Evolutionary conservation across 2,888 invertebrate genomes (phyloP).

Genomic region (Lepeophtheirus nordmannii): DNA sequence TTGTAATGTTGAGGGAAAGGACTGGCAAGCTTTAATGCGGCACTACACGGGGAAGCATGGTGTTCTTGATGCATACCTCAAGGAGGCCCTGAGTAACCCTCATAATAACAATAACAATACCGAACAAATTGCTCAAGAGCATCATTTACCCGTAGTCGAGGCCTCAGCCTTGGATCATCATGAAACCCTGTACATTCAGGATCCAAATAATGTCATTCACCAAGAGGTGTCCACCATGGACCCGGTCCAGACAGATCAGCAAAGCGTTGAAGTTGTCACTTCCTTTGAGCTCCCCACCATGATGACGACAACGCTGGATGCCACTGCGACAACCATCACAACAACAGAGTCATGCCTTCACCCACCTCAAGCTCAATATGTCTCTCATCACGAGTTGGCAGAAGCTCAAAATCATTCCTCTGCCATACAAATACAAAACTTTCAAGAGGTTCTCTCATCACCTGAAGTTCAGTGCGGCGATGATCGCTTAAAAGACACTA

Average conservation of each 20-base stretch:
- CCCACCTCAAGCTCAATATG: not conserved
- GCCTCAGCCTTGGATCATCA: not conserved
- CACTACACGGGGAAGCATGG: slow-evolving; percentile 24
- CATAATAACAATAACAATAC: not conserved
- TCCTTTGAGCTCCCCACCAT: slow-evolving; percentile 1
- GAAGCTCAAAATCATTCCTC: not conserved
- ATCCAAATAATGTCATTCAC: slow-evolving; percentile 4
- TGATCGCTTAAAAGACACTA: not conserved
- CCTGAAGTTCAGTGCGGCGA: no score
- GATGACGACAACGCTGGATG: not conserved
- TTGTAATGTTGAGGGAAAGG: slow-evolving; percentile 17
- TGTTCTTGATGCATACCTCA: slow-evolving; percentile 19
- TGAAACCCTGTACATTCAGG: not conserved
- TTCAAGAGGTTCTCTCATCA: not conserved
- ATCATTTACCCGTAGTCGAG: not conserved
- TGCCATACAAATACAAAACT: not conserved
- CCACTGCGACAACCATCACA: not conserved
- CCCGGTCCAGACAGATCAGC: not conserved
- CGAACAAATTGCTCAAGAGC: not conserved
- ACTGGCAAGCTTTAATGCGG: slow-evolving; percentile 22
- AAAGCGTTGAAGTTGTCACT: not conserved
- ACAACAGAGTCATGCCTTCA: not conserved
- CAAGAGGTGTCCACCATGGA: not conserved
- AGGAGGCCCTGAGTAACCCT: not conserved
- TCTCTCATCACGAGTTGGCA: not conserved